Evolutionary conservation across 2,797 vertebrate species (phyloP).

Genomic region (Diglossa cyanea): DNA sequence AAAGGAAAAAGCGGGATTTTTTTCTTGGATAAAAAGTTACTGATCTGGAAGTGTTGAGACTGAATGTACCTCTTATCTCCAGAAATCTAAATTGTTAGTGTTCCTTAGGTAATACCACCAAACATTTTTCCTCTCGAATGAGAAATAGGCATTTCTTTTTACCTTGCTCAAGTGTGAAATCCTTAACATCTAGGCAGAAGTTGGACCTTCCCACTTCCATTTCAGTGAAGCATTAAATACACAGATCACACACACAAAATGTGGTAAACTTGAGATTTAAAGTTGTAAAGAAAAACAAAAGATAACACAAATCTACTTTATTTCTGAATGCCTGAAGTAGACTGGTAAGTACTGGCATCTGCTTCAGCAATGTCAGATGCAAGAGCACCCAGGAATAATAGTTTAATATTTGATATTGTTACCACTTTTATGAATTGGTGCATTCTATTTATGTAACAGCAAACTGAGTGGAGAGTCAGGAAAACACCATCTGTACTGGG

Average conservation of each 20-base stretch:
- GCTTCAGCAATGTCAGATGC: not conserved
- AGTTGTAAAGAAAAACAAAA: not conserved
- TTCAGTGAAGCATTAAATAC: not conserved
- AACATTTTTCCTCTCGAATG: not conserved
- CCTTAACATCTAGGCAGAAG: not conserved
- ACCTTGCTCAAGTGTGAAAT: not conserved
- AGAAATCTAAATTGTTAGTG: not conserved
- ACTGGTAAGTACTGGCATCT: not conserved
- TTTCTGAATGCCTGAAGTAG: not conserved
- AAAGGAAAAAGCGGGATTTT: not conserved
- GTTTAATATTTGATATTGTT: not conserved
- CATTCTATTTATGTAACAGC: not conserved
- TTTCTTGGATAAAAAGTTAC: not conserved
- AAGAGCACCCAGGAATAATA: not conserved
- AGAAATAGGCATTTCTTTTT: not conserved
- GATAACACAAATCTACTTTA: not conserved
- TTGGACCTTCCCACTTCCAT: not conserved
- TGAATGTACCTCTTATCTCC: not conserved
- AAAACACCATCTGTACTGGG: not conserved
- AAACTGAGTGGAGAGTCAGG: not conserved
- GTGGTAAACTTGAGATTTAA: not conserved
- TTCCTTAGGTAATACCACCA: not conserved
- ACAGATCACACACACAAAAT: not conserved
- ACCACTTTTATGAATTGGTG: not conserved
- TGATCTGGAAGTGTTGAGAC: not conserved